Evolutionary conservation across 2,113 vertebrate species (phyloP), one percentile per base, ranked within the genome.

Genomic region (Ondatra zibethicus): DNA sequence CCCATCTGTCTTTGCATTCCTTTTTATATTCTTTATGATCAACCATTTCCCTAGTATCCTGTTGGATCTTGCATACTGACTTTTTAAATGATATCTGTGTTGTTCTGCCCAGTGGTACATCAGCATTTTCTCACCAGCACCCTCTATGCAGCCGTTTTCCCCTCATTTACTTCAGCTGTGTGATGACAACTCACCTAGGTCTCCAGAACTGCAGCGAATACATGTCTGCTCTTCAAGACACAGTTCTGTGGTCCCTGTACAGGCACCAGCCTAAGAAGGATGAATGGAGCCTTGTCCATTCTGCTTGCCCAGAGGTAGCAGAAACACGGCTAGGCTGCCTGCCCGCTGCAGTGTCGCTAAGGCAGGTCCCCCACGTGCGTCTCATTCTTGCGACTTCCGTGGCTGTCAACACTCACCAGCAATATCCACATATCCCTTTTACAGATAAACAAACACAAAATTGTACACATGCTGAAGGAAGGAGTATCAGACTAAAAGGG

Each of bases 271-370:
- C 29, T 10, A 27, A 23, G 19, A 89, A 25, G 19, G 9, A 42
- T 0, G 17, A 16, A 31, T 5, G 0, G 27, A 21, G 4, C 6
- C n/a, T 0, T 13, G 14, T 11, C 66, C 6, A 3, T 36, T 36
- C 5, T 7, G 68, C 33, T 70, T 70, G 33, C 29, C 12, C 9
- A 29, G 4, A 70, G 16, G 29, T 42, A 10, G 21, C 55, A 9
- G 29, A 33, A n/a, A 76, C 25, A 66, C 7, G 13, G 29, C 47
- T 27, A 0, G 21, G 63, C 25, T 55, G 13, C 25, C 25, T 36
- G 19, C 31, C 2, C 0, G 2, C 23, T 65, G 10, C 13, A 92
- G 7, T 29, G 8, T 33, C 27, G 33, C 12, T 80, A 11, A 1
- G 14, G 4, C 17, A n/a, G 21, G 11, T 66, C 1, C n/a, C 7